Base-by-base conservation (phyloP, 1,140 invertebrate genomes). In the Contarinia nasturtii region DNA sequence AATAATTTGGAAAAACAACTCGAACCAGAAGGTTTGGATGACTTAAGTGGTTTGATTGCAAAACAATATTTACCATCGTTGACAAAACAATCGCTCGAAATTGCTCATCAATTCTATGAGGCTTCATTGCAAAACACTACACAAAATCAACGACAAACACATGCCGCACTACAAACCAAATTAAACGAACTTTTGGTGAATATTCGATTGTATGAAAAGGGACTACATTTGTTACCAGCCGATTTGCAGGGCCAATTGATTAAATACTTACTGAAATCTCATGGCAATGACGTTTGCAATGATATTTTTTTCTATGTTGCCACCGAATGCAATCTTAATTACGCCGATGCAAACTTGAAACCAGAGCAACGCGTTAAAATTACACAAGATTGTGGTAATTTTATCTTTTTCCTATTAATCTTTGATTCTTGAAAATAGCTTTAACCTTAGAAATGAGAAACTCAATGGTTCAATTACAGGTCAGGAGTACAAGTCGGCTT, bases 181-280 rank as follows among this genome's bases (percentile, higher is more conserved):
- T 64, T 93, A 1, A 84, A 85, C 58, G 69, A 75, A 17, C 60
- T 89, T 11, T 67, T 80, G 15, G 73, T 74, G 43, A 86, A 90
- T 58, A 76, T 89, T 27, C 73, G 77, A 51, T 65, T 91, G 17
- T 93, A 86, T 67, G 82, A 91, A 48, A 92, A 89, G 64, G 86
- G 84, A 5, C 66, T 90, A 1, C 33, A 54, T 50, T 52, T 72
- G 47, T 67, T 77, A 14, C 59, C 69, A 20, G 50, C 54, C 50
- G 61, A 77, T 42, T 63, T 73, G 41, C 79, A 88, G 59, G 34
- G 61, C 1, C 72, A 80, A 44, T 66, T 93, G 44, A 63, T 68
- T 0, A 88, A 86, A 60, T 88, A 93, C 66, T 61, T 94, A 19
- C 58, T 93, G 14, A 89, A 86, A 65, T 80, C 84, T 2, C 61